These are phyloP conservation scores for Lutjanus argentimaculatus DNA, from an alignment of 2,797 vertebrate genomes.

Conservation along the genomic window DNA sequence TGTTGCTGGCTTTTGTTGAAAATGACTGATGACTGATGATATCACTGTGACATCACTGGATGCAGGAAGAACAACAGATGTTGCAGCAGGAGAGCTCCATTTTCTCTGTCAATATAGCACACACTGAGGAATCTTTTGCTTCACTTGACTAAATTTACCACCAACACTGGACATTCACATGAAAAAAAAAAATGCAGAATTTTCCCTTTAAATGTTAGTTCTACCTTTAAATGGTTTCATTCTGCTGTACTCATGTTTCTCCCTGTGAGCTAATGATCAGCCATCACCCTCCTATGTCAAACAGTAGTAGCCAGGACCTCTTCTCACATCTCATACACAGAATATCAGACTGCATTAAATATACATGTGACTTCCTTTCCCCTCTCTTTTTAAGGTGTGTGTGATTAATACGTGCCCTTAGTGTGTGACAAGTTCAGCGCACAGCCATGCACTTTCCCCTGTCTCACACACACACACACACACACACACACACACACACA, in stretches of 20 bases:
- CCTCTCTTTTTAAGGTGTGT: constrained; percentile 34
- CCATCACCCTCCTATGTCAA: constrained; percentile 19
- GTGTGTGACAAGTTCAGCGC: constrained; percentile 13
- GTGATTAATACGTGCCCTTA: constrained; percentile 36
- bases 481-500: constrained; percentile 30
- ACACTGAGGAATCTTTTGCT: too few species aligned
- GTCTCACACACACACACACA: too few species aligned
- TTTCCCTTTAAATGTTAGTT: constrained; percentile 17
- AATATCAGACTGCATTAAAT: constrained; percentile 60
- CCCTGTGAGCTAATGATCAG: constrained; percentile 42
- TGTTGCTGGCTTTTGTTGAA: too few species aligned
- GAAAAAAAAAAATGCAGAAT: background rate
- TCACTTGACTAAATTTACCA: too few species aligned
- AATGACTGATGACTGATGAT: too few species aligned
- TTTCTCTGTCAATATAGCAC: too few species aligned
- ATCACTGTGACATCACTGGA: too few species aligned
- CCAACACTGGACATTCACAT: too few species aligned
- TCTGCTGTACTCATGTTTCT: constrained; percentile 47
- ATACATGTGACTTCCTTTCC: constrained; percentile 50
- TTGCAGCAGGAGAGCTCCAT: too few species aligned
- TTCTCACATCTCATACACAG: constrained; percentile 50
- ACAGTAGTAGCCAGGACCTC: constrained; percentile 47
- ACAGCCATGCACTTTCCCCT: background rate
- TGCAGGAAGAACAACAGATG: too few species aligned
- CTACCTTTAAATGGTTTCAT: constrained; percentile 26